Evolutionary conservation across 2,113 vertebrate genomes (phyloP).

Genomic region (Actenoides lindsayi): DNA sequence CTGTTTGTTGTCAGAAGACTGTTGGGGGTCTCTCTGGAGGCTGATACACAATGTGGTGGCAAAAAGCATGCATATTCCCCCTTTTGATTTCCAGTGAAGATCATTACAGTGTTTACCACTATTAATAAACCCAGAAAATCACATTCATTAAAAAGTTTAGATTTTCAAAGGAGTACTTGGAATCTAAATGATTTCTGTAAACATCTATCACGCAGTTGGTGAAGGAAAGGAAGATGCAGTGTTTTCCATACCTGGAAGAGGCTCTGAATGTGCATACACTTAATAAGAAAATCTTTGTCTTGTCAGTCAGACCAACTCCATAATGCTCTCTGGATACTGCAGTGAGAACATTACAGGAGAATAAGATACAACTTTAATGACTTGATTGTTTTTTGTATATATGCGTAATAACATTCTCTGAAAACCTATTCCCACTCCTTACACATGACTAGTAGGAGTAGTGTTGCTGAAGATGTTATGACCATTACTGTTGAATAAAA

Average conservation of each 20-base stretch:
- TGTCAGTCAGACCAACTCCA: background rate
- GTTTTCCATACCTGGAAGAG: background rate
- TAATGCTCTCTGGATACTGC: background rate
- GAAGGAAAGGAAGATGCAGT: background rate
- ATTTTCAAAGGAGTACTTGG: background rate
- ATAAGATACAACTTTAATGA: background rate
- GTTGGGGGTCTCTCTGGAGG: background rate
- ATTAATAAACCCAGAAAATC: background rate
- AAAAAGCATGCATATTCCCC: background rate
- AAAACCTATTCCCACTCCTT: background rate
- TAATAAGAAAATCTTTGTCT: background rate
- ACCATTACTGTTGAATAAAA: background rate
- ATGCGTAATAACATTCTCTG: background rate
- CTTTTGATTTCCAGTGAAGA: background rate
- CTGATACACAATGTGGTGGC: accelerated
- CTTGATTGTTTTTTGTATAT: background rate
- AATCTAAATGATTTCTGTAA: background rate
- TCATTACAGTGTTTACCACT: background rate
- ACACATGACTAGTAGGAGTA: background rate
- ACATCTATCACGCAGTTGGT: background rate
- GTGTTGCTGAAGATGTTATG: background rate
- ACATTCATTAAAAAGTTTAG: background rate
- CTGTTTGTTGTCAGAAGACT: background rate
- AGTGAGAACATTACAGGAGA: background rate
- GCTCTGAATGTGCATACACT: background rate